Evolutionary conservation across 2,797 vertebrate species (phyloP).

Genomic region (Acanthurus tractus): DNA sequence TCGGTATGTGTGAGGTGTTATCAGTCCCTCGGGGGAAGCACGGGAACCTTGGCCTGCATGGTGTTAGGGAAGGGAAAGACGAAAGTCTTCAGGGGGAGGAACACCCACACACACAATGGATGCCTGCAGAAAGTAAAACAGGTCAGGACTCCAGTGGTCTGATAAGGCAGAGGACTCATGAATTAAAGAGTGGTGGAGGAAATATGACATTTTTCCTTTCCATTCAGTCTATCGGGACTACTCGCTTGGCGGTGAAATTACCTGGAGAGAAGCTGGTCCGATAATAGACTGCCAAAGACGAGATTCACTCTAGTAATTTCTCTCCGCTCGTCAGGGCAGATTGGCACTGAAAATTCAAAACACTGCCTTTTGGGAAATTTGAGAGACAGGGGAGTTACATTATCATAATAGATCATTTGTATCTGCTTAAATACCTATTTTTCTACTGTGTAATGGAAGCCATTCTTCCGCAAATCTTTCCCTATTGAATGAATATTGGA

Average conservation of each 20-base stretch:
- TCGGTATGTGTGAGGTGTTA: slow-evolving; percentile 77
- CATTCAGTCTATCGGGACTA: slow-evolving; percentile 82
- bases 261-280: slow-evolving; percentile 76
- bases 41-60: slow-evolving; percentile 65
- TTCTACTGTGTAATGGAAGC: slow-evolving; percentile 59
- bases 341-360: slow-evolving; percentile 75
- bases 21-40: slow-evolving; percentile 72
- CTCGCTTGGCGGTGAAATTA: slow-evolving; percentile 79
- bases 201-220: slow-evolving; percentile 85
- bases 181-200: slow-evolving; percentile 83
- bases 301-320: slow-evolving; percentile 78
- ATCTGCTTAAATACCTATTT: slow-evolving; percentile 71
- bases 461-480: slow-evolving; percentile 61
- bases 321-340: slow-evolving; percentile 69
- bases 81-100: slow-evolving; percentile 71
- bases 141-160: slow-evolving; percentile 83
- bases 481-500: slow-evolving; percentile 62
- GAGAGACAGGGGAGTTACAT: slow-evolving; percentile 66
- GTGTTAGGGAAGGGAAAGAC: slow-evolving; percentile 60
- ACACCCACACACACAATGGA: slow-evolving; percentile 81
- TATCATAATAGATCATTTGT: slow-evolving; percentile 78
- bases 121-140: slow-evolving; percentile 84
- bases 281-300: slow-evolving; percentile 80
- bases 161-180: slow-evolving; percentile 85
- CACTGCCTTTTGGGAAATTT: slow-evolving; percentile 72